Evolutionary conservation across 2,888 invertebrate species (phyloP).

Genomic region (Hipparchia sbordonii): DNA sequence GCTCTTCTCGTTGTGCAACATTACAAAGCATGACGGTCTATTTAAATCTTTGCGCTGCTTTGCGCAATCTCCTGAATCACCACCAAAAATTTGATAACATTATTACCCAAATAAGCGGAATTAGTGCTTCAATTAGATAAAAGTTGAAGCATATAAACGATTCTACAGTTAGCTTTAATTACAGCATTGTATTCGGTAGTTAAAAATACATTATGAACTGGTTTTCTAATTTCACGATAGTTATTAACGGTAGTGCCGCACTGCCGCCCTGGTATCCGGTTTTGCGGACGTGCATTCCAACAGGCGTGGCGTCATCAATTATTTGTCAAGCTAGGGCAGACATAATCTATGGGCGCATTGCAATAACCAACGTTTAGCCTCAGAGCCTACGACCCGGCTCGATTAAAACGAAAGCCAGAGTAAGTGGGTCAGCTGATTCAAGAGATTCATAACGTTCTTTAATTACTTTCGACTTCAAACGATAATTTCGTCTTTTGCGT

Average conservation of each 20-base stretch:
- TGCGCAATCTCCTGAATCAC: constrained; percentile 1
- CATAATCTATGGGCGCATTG: constrained; percentile 43
- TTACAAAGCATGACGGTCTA: neutral
- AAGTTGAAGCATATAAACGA: constrained; percentile 8
- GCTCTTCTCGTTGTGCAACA: too few species aligned
- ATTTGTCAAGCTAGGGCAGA: constrained; percentile 60
- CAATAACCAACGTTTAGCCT: constrained; percentile 44
- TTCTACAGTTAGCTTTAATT: constrained; percentile 6
- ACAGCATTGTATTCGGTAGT: constrained; percentile 18
- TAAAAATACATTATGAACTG: constrained; percentile 47
- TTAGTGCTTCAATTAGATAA: neutral
- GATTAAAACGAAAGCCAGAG: constrained; percentile 44
- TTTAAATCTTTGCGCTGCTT: neutral
- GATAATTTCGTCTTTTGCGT: constrained; percentile 13
- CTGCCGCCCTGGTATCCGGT: constrained; percentile 67
- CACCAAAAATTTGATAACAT: neutral
- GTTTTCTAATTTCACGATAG: constrained; percentile 68
- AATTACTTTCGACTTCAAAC: constrained; percentile 19
- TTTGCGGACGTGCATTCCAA: constrained; percentile 64
- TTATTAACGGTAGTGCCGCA: constrained; percentile 65
- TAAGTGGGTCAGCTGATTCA: constrained; percentile 49
- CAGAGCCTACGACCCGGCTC: constrained; percentile 48
- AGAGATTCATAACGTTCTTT: constrained; percentile 26
- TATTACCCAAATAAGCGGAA: constrained; percentile 7
- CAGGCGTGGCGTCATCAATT: constrained; percentile 70